Percentiles rank a stretch among this genome's conserved stretches.
Evolutionary conservation across 64 coral and sea anemone species (phyloP).

Genomic region (Montipora sp.): DNA sequence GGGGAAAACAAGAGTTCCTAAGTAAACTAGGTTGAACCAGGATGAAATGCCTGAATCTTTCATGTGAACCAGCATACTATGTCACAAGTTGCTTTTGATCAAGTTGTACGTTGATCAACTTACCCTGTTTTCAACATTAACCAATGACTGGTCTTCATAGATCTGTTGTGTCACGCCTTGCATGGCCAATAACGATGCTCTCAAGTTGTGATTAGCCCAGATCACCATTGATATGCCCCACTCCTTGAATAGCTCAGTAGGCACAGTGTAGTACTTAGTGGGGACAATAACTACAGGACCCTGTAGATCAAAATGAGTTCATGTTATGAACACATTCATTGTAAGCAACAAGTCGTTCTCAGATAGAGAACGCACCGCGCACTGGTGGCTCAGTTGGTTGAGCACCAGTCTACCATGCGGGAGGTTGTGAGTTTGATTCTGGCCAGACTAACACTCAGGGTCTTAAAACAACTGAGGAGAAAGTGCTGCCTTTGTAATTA

Average conservation of each 20-base stretch:
- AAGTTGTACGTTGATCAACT: not conserved
- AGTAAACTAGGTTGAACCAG: too few relatives aligned
- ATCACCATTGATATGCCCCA: constrained; percentile 92
- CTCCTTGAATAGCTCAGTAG: constrained; percentile 93
- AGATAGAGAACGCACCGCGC: too few relatives aligned
- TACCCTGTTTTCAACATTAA: constrained; percentile 98
- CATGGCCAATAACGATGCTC: constrained; percentile 90
- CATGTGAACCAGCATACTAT: not conserved
- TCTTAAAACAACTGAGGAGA: too few relatives aligned
- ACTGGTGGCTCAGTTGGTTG: too few relatives aligned
- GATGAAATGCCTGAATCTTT: too few relatives aligned
- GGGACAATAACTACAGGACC: constrained; percentile 97
- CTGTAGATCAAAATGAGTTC: constrained; percentile 1
- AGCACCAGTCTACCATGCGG: too few relatives aligned
- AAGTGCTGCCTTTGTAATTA: too few relatives aligned
- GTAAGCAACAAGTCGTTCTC: too few relatives aligned
- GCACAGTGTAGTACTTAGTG: constrained; percentile 96
- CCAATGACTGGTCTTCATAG: constrained; percentile 91
- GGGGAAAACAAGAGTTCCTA: too few relatives aligned
- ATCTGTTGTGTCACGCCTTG: constrained; percentile 93
- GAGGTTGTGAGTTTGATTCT: too few relatives aligned
- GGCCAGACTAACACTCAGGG: too few relatives aligned
- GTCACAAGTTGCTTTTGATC: not conserved
- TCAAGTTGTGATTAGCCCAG: constrained; percentile 99
- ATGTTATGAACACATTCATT: not conserved